phyloP scores from a whole-genome alignment of 2,113 vertebrate genomes.

The Hyperoodon ampullatus region DNA sequence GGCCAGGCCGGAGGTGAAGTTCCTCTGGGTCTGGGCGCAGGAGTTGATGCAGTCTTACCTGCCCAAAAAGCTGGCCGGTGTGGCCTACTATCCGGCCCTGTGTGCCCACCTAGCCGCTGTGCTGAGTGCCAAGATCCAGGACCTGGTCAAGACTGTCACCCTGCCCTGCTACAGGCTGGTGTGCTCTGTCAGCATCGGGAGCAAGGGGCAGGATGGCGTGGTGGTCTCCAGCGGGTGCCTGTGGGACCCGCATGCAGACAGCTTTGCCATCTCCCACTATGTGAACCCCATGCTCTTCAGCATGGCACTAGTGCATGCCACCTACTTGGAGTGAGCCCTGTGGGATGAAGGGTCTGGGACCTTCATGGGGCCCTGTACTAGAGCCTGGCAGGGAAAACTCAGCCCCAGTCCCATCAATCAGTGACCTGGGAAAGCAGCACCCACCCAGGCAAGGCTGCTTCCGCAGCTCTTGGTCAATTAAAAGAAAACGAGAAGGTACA shows the following conservation, averaged over 20 bases:
- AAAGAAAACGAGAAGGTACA: not conserved
- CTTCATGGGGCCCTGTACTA: fast-evolving
- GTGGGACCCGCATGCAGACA: constrained; percentile 59
- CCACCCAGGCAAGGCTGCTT: not conserved
- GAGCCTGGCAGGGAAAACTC: not conserved
- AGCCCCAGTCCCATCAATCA: not conserved
- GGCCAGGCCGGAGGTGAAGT: constrained; percentile 23
- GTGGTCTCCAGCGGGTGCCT: constrained; percentile 67
- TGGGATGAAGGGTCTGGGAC: not conserved
- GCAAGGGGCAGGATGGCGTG: not conserved
- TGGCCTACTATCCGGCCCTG: constrained; percentile 25
- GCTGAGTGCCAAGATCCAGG: constrained; percentile 12
- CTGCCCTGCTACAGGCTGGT: constrained; percentile 38
- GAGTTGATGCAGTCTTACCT: constrained; percentile 68
- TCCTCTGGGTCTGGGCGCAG: not conserved
- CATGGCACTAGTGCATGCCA: not conserved
- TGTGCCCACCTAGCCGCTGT: not conserved
- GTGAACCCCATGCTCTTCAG: constrained; percentile 64
- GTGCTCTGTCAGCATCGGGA: constrained; percentile 37
- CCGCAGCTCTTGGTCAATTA: fast-evolving
- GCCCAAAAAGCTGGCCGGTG: not conserved
- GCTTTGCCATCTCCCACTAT: not conserved
- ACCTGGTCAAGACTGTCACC: constrained; percentile 40
- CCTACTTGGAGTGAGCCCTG: constrained; percentile 62
- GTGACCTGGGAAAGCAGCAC: not conserved